Evolutionary conservation across 2,113 vertebrate species (phyloP).

Genomic region (Misgurnus anguillicaudatus): DNA sequence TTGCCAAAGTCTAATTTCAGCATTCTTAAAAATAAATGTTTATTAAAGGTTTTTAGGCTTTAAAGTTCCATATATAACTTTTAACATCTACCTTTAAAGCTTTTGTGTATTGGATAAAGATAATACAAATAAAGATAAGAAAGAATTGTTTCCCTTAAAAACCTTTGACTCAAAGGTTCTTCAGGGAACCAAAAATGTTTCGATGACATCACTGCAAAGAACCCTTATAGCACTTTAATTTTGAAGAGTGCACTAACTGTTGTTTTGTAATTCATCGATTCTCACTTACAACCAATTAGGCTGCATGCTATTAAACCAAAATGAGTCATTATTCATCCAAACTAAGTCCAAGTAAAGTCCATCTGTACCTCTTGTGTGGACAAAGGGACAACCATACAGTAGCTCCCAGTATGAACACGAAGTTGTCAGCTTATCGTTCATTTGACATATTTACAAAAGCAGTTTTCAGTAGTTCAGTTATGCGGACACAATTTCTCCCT

Average conservation of each 20-base stretch:
- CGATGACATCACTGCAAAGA: too few relatives aligned
- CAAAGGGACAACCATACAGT: not conserved
- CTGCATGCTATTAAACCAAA: slow-evolving; percentile 9
- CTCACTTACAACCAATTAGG: slow-evolving; percentile 6
- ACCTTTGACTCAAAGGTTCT: too few relatives aligned
- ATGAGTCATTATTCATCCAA: slow-evolving; percentile 6
- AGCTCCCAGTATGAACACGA: not conserved
- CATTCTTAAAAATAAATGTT: too few relatives aligned
- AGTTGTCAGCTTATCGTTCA: not conserved
- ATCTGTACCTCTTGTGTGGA: not conserved
- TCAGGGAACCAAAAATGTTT: too few relatives aligned
- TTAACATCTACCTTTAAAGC: too few relatives aligned
- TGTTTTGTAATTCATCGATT: slow-evolving; percentile 5
- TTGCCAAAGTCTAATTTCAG: not conserved
- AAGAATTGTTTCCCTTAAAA: too few relatives aligned
- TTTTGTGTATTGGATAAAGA: too few relatives aligned
- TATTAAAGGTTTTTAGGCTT: too few relatives aligned
- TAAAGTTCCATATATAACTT: too few relatives aligned
- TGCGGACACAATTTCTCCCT: slow-evolving; percentile 83
- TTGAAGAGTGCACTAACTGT: not conserved
- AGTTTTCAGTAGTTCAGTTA: slow-evolving; percentile 56
- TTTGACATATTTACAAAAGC: slow-evolving; percentile 35
- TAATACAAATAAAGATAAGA: too few relatives aligned
- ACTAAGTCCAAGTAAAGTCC: slow-evolving; percentile 11
- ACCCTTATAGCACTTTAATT: too few relatives aligned